Percentiles rank a stretch among this genome's conserved stretches.
These are phyloP conservation scores for Euclidia mi DNA, from an alignment of 2,888 invertebrate species.

Conservation along the genomic window DNA sequence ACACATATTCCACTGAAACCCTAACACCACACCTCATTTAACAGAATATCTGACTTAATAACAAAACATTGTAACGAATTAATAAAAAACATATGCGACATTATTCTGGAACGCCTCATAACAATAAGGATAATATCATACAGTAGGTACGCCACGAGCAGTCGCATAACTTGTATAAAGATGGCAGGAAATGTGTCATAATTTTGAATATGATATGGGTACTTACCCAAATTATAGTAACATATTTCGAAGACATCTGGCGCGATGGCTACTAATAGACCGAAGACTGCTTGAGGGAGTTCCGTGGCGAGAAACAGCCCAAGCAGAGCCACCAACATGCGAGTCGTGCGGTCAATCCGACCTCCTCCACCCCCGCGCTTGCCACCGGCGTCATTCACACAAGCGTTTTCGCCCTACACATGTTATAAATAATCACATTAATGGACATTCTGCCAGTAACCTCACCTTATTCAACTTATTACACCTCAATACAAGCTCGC, in stretches of 20 bases:
- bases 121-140: background rate
- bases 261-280: constrained; percentile 94
- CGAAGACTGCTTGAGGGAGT: constrained; percentile 96
- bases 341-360: constrained; percentile 95
- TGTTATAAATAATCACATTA: constrained; percentile 16
- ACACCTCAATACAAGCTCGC: constrained; percentile 16
- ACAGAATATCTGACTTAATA: background rate
- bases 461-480: constrained; percentile 25
- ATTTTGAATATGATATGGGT: background rate
- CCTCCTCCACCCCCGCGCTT: constrained; percentile 78
- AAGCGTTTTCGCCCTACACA: constrained; percentile 82
- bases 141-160: background rate
- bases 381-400: constrained; percentile 80
- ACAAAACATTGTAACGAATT: background rate
- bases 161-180: background rate
- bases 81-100: background rate
- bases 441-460: background rate
- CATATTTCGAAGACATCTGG: constrained; percentile 94
- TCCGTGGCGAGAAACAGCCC: constrained; percentile 97
- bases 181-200: background rate
- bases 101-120: background rate
- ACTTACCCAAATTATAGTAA: constrained; percentile 94
- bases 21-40: background rate
- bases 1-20: constrained; percentile 14
- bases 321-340: constrained; percentile 97